A percentile compares a stretch with the other conserved stretches of the same genome.
These are phyloP conservation scores for Ophioninae sp. DNA, from an alignment of 2,888 invertebrate species.

Conservation along the genomic window DNA sequence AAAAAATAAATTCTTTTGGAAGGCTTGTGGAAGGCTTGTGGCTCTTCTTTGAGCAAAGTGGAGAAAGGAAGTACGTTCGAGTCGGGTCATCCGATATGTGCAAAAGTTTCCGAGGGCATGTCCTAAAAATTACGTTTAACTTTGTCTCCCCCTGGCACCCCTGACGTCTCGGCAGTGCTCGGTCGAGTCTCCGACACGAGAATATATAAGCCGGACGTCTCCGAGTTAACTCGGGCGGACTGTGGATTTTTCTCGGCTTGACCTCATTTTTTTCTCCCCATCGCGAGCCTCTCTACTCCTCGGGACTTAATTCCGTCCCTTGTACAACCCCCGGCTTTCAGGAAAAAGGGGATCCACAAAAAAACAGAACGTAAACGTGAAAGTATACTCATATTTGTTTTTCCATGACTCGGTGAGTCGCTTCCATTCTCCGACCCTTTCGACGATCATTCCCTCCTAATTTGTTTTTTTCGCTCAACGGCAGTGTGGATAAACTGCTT, in stretches of 20 bases:
- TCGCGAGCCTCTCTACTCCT: conserved; percentile 11
- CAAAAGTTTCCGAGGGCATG: conserved; percentile 34
- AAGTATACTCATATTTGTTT: conserved; percentile 44
- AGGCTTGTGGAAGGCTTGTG: not conserved
- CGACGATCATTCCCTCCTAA: conserved; percentile 18
- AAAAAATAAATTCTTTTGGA: conserved; percentile 6
- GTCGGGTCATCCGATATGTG: conserved; percentile 38
- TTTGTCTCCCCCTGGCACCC: conserved; percentile 6
- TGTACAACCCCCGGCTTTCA: conserved; percentile 26
- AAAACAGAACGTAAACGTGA: conserved; percentile 1
- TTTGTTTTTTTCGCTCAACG: conserved; percentile 21
- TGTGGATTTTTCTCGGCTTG: conserved; percentile 47
- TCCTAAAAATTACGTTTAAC: conserved; percentile 46
- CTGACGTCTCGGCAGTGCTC: not conserved
- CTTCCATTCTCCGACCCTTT: conserved; percentile 1
- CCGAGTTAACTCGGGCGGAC: conserved; percentile 44
- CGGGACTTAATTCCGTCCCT: conserved; percentile 56
- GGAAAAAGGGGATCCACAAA: not conserved
- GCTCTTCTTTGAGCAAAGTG: not conserved
- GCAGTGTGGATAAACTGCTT: not conserved
- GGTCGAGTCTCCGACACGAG: conserved; percentile 13
- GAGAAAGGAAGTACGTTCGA: not conserved
- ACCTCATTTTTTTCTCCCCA: conserved; percentile 38
- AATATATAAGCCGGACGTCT: conserved; percentile 32
- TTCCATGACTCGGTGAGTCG: conserved; percentile 24